A percentile compares a stretch with the other conserved stretches of the same genome.
Evolutionary conservation across 2,113 vertebrate genomes (phyloP).

Genomic region (Meleagris gallopavo): DNA sequence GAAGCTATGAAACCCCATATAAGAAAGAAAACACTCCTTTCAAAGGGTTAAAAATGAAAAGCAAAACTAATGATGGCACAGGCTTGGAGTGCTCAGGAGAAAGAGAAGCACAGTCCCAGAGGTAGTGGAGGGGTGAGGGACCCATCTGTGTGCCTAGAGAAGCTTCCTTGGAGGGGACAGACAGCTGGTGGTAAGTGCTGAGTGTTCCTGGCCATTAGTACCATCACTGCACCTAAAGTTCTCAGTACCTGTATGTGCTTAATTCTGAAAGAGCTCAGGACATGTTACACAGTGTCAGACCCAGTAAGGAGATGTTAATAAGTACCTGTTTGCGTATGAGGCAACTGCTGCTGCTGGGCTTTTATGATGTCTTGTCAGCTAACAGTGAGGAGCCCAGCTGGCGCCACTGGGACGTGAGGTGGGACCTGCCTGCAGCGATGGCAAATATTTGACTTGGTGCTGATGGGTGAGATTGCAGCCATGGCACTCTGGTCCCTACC

Average conservation of each 20-base stretch:
- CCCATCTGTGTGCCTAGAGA: not conserved
- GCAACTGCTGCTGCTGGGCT: not conserved
- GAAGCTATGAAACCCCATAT: not conserved
- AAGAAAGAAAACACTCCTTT: not conserved
- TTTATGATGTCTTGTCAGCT: conserved; percentile 14
- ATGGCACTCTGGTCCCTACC: not conserved
- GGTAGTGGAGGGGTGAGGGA: not conserved
- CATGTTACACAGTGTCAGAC: not conserved
- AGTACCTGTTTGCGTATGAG: not conserved
- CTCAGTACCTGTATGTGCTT: not conserved
- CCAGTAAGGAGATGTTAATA: not conserved
- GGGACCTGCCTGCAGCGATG: not conserved
- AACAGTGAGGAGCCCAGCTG: not conserved
- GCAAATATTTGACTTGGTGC: conserved; percentile 60
- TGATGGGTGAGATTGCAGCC: not conserved
- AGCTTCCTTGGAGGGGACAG: not conserved
- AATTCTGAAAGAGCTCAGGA: not conserved
- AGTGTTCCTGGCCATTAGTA: not conserved
- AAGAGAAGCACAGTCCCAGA: not conserved
- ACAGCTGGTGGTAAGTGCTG: not conserved
- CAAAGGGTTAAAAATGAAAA: not conserved
- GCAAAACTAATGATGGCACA: not conserved
- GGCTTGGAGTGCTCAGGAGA: not conserved
- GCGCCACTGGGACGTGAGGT: not conserved
- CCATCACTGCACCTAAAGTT: not conserved